Percentiles rank a stretch among this genome's conserved stretches.
These are phyloP conservation scores for Lathamus discolor DNA, from an alignment of 2,113 vertebrate species.

Conservation along the genomic window DNA sequence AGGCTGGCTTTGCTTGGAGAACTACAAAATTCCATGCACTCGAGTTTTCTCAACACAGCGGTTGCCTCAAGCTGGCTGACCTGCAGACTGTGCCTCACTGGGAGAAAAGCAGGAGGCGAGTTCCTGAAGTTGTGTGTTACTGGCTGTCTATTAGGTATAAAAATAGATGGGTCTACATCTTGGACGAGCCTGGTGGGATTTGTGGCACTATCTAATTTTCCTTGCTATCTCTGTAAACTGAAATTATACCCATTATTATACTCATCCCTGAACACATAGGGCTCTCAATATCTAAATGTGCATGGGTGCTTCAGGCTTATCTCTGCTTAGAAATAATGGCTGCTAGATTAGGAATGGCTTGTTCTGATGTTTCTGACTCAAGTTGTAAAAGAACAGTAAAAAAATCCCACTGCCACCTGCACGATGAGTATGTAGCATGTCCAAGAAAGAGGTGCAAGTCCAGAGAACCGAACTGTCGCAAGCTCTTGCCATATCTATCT, in stretches of 20 bases:
- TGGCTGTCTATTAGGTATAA: not conserved
- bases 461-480: not conserved
- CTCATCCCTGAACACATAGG: not conserved
- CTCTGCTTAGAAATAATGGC: not conserved
- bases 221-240: not conserved
- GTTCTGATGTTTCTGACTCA: not conserved
- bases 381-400: not conserved
- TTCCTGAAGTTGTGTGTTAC: not conserved
- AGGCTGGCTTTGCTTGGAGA: not conserved
- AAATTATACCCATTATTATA: not conserved
- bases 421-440: not conserved
- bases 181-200: not conserved
- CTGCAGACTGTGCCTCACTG: not conserved
- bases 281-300: not conserved
- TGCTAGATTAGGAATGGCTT: not conserved
- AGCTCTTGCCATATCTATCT: not conserved
- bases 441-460: not conserved
- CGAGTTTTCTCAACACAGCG: not conserved
- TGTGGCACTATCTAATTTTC: not conserved
- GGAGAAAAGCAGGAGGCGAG: not conserved
- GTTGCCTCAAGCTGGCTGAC: not conserved
- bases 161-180: not conserved
- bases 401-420: not conserved
- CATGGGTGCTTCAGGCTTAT: not conserved
- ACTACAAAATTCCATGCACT: fast-evolving